Evolutionary conservation across 2,888 invertebrate genomes (phyloP).

Genomic region (Hyalella azteca): DNA sequence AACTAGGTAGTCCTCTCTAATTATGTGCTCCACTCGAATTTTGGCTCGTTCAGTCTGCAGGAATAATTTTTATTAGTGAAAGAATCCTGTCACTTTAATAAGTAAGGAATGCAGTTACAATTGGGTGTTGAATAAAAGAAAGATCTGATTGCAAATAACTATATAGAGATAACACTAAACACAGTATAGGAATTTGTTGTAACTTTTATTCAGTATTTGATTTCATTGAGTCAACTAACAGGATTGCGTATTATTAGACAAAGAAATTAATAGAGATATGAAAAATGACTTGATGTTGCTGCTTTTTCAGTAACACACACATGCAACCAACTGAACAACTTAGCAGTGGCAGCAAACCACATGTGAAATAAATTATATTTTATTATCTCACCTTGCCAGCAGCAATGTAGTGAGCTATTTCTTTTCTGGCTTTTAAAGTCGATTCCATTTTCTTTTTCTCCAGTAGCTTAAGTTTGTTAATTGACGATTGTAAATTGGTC

Average conservation of each 20-base stretch:
- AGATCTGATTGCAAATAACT: no score
- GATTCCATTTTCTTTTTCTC: conserved; percentile 98
- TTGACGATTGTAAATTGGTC: conserved; percentile 89
- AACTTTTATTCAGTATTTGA: background rate
- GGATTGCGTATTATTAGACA: background rate
- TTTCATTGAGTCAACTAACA: background rate
- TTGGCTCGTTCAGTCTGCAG: conserved; percentile 72
- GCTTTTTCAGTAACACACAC: background rate
- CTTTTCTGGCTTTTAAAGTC: conserved; percentile 91
- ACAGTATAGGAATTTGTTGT: no score
- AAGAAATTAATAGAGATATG: background rate
- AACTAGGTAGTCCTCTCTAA: conserved; percentile 97
- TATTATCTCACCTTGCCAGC: conserved; percentile 71
- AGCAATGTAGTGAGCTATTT: conserved; percentile 94
- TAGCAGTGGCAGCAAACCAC: background rate
- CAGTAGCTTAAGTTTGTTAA: conserved; percentile 90
- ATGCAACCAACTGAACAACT: background rate
- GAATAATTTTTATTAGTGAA: background rate
- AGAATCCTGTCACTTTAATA: background rate
- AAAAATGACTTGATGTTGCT: no score
- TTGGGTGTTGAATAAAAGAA: no score
- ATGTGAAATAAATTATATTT: background rate
- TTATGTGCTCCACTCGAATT: conserved; percentile 97
- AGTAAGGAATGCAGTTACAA: no score
- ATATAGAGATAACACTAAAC: no score